Evolutionary conservation across 2,888 invertebrate species (phyloP).

Genomic region (Acleris emargana): DNA sequence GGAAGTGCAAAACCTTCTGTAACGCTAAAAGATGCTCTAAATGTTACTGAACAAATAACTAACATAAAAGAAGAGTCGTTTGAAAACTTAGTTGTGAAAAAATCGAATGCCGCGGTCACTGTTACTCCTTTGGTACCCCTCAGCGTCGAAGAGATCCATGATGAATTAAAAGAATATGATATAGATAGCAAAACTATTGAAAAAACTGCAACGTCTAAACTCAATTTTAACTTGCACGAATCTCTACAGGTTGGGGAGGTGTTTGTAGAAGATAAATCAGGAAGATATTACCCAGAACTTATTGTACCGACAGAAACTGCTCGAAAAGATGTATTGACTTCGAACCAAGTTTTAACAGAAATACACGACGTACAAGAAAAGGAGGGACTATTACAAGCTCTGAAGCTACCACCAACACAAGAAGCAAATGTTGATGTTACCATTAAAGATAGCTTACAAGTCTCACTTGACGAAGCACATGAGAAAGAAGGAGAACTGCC

Average conservation of each 20-base stretch:
- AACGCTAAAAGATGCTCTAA: slow-evolving; percentile 86
- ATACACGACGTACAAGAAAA: slow-evolving; percentile 87
- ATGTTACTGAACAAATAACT: slow-evolving; percentile 84
- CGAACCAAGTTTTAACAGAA: slow-evolving; percentile 86
- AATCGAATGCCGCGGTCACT: slow-evolving; percentile 81
- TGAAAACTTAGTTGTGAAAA: slow-evolving; percentile 71
- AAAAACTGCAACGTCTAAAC: slow-evolving; percentile 80
- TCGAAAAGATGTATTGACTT: slow-evolving; percentile 85
- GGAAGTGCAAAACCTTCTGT: slow-evolving; percentile 84
- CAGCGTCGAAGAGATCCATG: slow-evolving; percentile 86
- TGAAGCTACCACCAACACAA: slow-evolving; percentile 85
- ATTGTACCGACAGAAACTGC: slow-evolving; percentile 92
- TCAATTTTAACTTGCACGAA: slow-evolving; percentile 86
- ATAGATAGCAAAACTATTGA: slow-evolving; percentile 75
- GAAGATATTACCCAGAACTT: slow-evolving; percentile 90
- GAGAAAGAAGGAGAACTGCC: slow-evolving; percentile 86
- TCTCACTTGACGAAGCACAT: slow-evolving; percentile 81
- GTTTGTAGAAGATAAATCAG: slow-evolving; percentile 87
- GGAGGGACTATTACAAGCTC: slow-evolving; percentile 85
- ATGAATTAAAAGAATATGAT: slow-evolving; percentile 84
- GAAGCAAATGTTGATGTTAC: slow-evolving; percentile 85
- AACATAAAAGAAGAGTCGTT: slow-evolving; percentile 85
- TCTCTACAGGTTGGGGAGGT: slow-evolving; percentile 87
- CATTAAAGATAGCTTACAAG: slow-evolving; percentile 84
- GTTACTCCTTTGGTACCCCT: slow-evolving; percentile 86